Evolutionary conservation across 2,797 vertebrate genomes (phyloP), one percentile per base, ranked within the genome.

Genomic region (Platyrinchus mystaceus): DNA sequence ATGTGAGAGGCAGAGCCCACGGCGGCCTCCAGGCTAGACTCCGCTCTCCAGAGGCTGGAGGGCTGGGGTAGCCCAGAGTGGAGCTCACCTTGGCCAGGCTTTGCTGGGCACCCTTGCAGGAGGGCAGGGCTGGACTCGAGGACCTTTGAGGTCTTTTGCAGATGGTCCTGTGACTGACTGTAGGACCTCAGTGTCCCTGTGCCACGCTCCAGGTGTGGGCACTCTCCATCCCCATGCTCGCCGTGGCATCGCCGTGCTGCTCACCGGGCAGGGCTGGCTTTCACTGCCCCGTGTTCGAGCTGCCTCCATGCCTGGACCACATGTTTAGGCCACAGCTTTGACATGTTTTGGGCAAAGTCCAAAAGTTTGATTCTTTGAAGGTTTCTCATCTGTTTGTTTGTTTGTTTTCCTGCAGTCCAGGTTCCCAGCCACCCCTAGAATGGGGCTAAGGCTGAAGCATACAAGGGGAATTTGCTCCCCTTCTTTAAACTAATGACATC

Each of bases 201-300:
- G 26, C 62, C 39, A 14, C 20, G 12, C 30, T 22, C 44, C 44
- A 43, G 41, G n/a, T 34, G 6, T 19, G 6, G 55, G 32, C 13
- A 4, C 7, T 7, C 34, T 27, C n/a, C 4, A 1, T 43, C 24
- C 46, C 43, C 12, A 26, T 20, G 73, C 49, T 71, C 27, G 19
- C 53, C 3, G 2, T 16, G 21, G 20, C 18, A 4, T 23, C 0
- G 1, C 13, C 9, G 0, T 60, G 8, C 43, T 19, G 50, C 23
- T 34, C 36, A 17, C 49, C 16, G 30, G 46, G 24, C 30, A 47
- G 21, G 30, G 22, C 52, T 36, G 60, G n/a, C 70, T 70, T 62
- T 53, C 30, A 2, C 41, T 20, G 15, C 37, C 46, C 22, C 24
- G 2, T 1, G 0, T 3, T 30, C 56, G 36, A 88, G 21, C 43